phyloP scores from a whole-genome alignment of 37 sponge, comb jelly and placozoan species.

The Lycopodina hypogea region DNA sequence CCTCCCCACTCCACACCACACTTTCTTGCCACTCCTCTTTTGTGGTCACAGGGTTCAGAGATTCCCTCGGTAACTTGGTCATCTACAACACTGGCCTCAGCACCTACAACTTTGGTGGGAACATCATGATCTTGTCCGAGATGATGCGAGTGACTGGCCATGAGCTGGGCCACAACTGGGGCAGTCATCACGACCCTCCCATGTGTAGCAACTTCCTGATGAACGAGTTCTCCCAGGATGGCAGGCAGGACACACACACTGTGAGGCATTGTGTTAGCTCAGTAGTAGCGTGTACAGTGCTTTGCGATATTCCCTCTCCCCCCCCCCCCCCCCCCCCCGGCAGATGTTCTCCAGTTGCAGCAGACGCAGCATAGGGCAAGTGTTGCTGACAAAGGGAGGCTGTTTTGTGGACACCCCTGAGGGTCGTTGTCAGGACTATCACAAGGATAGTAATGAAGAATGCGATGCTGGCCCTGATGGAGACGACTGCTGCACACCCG shows the following conservation, averaged over 20 bases:
- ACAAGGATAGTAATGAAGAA: constrained; percentile 34
- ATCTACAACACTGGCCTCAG: constrained; percentile 63
- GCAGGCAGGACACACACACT: constrained; percentile 18
- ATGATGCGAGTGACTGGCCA: constrained; percentile 27
- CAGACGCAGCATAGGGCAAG: constrained; percentile 36
- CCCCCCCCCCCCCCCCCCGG: neutral
- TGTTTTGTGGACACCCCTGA: constrained; percentile 10
- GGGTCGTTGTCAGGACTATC: constrained; percentile 32
- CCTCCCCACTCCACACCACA: too few relatives aligned
- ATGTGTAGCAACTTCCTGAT: constrained; percentile 29
- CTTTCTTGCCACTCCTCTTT: too few relatives aligned
- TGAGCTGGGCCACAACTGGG: constrained; percentile 79
- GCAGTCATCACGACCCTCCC: constrained; percentile 72
- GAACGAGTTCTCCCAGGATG: constrained; percentile 56
- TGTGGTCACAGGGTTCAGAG: constrained; percentile 15
- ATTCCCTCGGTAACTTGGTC: neutral
- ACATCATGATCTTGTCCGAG: constrained; percentile 10
- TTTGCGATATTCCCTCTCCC: neutral
- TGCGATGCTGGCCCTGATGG: constrained; percentile 55
- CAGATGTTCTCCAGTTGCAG: constrained; percentile 48
- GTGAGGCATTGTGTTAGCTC: neutral
- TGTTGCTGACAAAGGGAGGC: constrained; percentile 19
- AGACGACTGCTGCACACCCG: constrained; percentile 27
- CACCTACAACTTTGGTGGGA: neutral
- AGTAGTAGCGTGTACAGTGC: neutral